phyloP scores from a whole-genome alignment of 1,140 invertebrate genomes.

The Zophobas morio region DNA sequence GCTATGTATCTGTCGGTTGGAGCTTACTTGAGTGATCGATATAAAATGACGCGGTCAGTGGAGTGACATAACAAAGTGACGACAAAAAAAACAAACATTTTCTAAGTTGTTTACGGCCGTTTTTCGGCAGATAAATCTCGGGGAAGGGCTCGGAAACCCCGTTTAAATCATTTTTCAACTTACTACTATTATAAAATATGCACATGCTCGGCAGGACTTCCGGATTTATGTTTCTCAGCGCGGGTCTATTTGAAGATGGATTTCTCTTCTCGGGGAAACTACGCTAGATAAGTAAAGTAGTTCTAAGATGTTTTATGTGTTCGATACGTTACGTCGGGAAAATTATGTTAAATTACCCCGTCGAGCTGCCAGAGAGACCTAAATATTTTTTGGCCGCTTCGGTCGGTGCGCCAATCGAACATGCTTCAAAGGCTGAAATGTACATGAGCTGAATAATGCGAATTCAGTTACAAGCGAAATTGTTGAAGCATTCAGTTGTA shows the following conservation, averaged over 20 bases:
- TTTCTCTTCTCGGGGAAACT: not conserved
- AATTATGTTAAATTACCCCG: constrained; percentile 11
- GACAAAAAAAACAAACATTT: not conserved
- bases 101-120: constrained; percentile 5
- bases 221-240: constrained; percentile 2
- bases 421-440: constrained; percentile 3
- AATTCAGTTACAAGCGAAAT: constrained; percentile 34
- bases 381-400: constrained; percentile 10
- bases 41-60: constrained; percentile 3
- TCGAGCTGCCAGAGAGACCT: not conserved
- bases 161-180: constrained; percentile 17
- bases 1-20: too few relatives aligned
- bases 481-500: constrained; percentile 30
- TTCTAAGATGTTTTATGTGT: constrained; percentile 18
- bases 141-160: not conserved
- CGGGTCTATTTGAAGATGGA: not conserved
- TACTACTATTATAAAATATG: constrained; percentile 24
- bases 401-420: not conserved
- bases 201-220: not conserved
- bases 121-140: constrained; percentile 13
- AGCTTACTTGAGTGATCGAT: too few relatives aligned
- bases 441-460: constrained; percentile 30
- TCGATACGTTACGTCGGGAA: not conserved
- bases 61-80: not conserved
- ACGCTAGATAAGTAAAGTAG: constrained; percentile 21